Evolutionary conservation across 1,140 invertebrate genomes (phyloP).

Genomic region (Meloidogyne hapla): DNA sequence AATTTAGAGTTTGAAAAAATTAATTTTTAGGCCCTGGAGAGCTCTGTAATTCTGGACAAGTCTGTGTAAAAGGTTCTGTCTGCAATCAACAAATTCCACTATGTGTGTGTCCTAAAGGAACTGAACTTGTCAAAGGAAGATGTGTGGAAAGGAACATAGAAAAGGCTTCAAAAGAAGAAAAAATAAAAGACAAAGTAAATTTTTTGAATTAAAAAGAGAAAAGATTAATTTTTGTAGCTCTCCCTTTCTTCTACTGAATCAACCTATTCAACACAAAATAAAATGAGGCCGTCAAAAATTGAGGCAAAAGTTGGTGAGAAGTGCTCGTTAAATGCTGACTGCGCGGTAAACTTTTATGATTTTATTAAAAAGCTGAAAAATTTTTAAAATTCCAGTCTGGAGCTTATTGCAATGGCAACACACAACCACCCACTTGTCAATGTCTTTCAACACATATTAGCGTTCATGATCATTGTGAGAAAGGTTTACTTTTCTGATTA

Average conservation of each 20-base stretch:
- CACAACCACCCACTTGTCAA: constrained; percentile 60
- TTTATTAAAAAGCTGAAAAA: not conserved
- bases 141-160: constrained; percentile 37
- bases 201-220: not conserved
- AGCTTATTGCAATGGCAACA: constrained; percentile 64
- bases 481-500: constrained; percentile 39
- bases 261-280: not conserved
- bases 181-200: constrained; percentile 1
- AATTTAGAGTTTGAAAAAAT: not conserved
- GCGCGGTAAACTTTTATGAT: constrained; percentile 41
- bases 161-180: constrained; percentile 23
- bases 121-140: constrained; percentile 53
- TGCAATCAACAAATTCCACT: constrained; percentile 58
- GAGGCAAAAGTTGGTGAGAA: constrained; percentile 49
- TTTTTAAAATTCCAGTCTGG: constrained; percentile 31
- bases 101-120: constrained; percentile 59
- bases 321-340: constrained; percentile 61
- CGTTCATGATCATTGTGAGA: constrained; percentile 58
- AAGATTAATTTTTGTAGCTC: constrained; percentile 8
- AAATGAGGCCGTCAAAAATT: not conserved
- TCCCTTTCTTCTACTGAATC: constrained; percentile 16
- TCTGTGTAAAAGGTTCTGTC: constrained; percentile 53
- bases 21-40: constrained; percentile 58
- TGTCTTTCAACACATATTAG: constrained; percentile 63
- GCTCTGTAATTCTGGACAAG: constrained; percentile 55